Base-by-base conservation (phyloP, 2,113 vertebrate genomes). In the Mustelus asterias region DNA sequence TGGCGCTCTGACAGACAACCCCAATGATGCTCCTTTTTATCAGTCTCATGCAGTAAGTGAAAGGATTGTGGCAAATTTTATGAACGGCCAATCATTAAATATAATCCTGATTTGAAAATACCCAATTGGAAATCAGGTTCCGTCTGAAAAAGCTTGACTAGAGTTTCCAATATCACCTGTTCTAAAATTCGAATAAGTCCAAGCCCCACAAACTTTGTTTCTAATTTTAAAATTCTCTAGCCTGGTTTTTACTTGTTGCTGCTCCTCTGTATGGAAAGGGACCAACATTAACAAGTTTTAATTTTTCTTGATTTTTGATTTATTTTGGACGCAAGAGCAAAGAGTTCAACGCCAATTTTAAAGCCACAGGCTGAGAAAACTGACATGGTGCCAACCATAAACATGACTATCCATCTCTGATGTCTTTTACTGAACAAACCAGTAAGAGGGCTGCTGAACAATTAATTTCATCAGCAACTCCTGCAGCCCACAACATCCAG, bases 31-130 rank as follows among this genome's bases (percentile, higher is more conserved):
- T 14, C 33, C 9, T 65, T 93, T n/a, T 37, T 58, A 29, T 60
- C 29, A 60, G 37, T 33, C 60, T 93, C 67, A 37, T 22, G 33
- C 18, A 92, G 11, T 63, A 60, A 29, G 2, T 16, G n/a, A 37
- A 65, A 44, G 33, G 13, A 63, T 33, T 60, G 29, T n/a, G 29
- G 80, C 16, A 90, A 54, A 63, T 29, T 92, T 60, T 29, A 14
- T 33, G 26, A 90, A 90, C 0, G 26, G 88, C 26, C 54, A 63
- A 92, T 63, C 10, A 63, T 90, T 33, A 90, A 90, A 92, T 13
- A 63, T n/a, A 92, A 8, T 92, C 63, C 88, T 63, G 58, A 93
- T 65, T 37, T 93, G 16, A 93, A 93, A 93, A 93, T 58, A 93
- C 60, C 89, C 60, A 22, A 93, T 67, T 67, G 60, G n/a, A 65